phyloP scores from a whole-genome alignment of 2,888 invertebrate genomes.

The Agriopis aurantiaria region DNA sequence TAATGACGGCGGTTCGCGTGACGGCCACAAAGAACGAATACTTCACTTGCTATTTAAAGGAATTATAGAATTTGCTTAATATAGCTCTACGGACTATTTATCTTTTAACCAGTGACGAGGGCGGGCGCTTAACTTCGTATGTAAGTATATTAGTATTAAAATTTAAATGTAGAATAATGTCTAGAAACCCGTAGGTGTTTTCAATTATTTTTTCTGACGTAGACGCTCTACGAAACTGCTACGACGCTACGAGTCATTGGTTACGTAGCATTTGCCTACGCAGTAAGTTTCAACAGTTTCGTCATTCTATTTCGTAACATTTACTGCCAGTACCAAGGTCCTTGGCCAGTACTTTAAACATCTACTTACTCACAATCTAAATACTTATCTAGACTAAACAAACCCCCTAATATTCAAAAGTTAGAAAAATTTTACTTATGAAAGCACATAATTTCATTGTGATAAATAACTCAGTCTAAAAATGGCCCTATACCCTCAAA shows the following conservation, averaged over 20 bases:
- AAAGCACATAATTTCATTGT: no score
- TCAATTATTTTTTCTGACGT: neutral
- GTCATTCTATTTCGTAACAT: neutral
- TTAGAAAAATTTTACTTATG: no score
- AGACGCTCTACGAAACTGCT: slow-evolving; percentile 11
- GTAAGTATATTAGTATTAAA: slow-evolving; percentile 4
- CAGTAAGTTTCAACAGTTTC: neutral
- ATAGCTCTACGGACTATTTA: slow-evolving; percentile 6
- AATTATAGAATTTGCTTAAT: slow-evolving; percentile 15
- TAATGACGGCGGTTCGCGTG: slow-evolving; percentile 31
- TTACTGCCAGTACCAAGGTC: no score
- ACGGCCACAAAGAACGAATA: slow-evolving; percentile 15
- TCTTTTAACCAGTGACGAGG: slow-evolving; percentile 9
- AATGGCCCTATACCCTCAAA: no score
- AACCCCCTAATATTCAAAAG: no score
- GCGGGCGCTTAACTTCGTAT: slow-evolving; percentile 1
- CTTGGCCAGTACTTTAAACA: neutral
- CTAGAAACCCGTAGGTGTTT: neutral
- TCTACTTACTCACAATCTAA: neutral
- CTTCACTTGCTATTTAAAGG: slow-evolving; percentile 12
- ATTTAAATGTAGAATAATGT: no score
- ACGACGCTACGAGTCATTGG: neutral
- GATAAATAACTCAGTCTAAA: no score
- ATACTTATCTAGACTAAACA: neutral
- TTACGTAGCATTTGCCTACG: slow-evolving; percentile 4